phyloP scores from a whole-genome alignment of 2,888 invertebrate species.

The Stictocephala bisonia region DNA sequence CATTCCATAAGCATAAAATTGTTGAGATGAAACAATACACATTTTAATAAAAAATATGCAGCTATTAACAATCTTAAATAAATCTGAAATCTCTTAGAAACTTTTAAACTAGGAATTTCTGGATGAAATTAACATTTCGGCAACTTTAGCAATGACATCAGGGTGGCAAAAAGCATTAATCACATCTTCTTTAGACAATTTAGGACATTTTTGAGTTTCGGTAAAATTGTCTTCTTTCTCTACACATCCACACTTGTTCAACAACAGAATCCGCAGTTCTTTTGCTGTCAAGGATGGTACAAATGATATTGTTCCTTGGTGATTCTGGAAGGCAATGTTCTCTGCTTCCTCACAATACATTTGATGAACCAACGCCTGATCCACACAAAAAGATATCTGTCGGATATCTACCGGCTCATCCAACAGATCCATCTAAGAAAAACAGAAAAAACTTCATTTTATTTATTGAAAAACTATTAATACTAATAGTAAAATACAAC shows the following conservation, averaged over 20 bases:
- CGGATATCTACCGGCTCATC: conserved; percentile 18
- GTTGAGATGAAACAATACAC: no score
- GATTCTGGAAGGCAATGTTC: background rate
- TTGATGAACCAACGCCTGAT: background rate
- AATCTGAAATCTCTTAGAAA: no score
- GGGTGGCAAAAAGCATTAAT: conserved; percentile 76
- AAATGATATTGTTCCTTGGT: background rate
- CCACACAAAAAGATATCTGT: conserved; percentile 18
- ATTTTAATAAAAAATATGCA: no score
- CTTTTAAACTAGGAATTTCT: background rate
- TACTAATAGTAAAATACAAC: no score
- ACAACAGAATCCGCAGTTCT: conserved; percentile 17
- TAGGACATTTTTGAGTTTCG: background rate
- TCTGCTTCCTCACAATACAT: background rate
- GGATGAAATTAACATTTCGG: conserved; percentile 20
- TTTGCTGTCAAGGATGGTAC: conserved; percentile 3
- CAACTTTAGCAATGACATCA: conserved; percentile 66
- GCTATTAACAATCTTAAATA: no score
- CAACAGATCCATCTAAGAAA: background rate
- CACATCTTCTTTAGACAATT: conserved; percentile 64
- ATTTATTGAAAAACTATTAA: no score
- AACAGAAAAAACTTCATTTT: no score
- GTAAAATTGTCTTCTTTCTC: background rate
- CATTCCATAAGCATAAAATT: no score
- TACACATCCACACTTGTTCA: conserved; percentile 33